These are phyloP conservation scores for Gymnodraco acuticeps DNA, from an alignment of 2,797 vertebrate species.

Conservation along the genomic window DNA sequence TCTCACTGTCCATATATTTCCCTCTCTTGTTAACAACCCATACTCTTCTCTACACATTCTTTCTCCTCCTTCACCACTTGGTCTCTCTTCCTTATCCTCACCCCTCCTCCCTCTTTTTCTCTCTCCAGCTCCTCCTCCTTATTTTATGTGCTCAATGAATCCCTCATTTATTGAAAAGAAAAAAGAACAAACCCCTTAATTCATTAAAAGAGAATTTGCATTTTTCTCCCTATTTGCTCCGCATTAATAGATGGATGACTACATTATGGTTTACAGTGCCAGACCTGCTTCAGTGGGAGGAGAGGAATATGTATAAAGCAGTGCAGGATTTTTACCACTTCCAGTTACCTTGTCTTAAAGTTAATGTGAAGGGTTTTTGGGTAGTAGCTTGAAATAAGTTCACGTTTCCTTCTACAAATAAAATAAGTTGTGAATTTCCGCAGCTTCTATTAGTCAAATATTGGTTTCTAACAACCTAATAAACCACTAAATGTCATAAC, in stretches of 20 bases:
- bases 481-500: no score
- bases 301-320: neutral
- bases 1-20: neutral
- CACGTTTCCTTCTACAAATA: no score
- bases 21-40: neutral
- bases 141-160: constrained; percentile 36
- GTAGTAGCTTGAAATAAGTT: no score
- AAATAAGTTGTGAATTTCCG: no score
- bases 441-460: no score
- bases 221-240: constrained; percentile 39
- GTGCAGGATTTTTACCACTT: no score
- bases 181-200: constrained; percentile 35
- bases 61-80: constrained; percentile 7
- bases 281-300: constrained; percentile 29
- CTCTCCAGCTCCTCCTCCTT: neutral
- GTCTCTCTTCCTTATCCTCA: neutral
- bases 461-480: no score
- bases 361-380: no score
- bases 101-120: neutral
- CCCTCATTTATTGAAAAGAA: constrained; percentile 51
- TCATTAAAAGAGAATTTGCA: constrained; percentile 49
- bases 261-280: constrained; percentile 27
- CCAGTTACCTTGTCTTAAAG: no score
- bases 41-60: neutral
- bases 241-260: constrained; percentile 49